phyloP scores from a whole-genome alignment of 2,113 vertebrate species.

The Psilopogon haemacephalus region DNA sequence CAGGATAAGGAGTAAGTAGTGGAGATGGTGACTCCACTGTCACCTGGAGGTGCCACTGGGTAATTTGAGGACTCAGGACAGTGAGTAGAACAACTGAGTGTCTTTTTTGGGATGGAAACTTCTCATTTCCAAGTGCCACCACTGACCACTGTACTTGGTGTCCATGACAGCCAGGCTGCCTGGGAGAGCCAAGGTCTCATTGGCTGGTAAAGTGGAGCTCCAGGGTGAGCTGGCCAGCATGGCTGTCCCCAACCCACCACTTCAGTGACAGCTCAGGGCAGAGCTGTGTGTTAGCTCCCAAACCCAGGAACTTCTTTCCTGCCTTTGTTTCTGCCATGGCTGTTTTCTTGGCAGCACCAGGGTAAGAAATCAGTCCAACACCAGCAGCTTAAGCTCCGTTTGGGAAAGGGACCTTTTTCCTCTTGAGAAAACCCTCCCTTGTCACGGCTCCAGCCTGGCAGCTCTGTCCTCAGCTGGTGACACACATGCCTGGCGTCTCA shows the following conservation, averaged over 20 bases:
- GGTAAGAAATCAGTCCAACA: not conserved
- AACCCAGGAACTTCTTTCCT: not conserved
- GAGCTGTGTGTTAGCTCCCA: not conserved
- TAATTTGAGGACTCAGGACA: not conserved
- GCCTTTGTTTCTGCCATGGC: not conserved
- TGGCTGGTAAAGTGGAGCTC: not conserved
- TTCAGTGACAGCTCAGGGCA: fast-evolving
- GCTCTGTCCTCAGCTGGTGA: not conserved
- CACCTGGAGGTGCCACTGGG: not conserved
- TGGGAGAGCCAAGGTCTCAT: not conserved
- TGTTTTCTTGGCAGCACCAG: not conserved
- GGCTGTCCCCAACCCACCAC: not conserved
- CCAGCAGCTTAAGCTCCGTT: not conserved
- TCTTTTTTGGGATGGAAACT: not conserved
- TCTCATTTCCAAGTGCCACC: not conserved
- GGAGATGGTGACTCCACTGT: not conserved
- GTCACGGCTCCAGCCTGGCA: not conserved
- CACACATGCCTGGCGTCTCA: not conserved
- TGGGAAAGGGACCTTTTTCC: not conserved
- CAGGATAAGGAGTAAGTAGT: not conserved
- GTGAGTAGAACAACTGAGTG: not conserved
- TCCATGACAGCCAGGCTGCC: not conserved
- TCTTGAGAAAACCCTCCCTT: not conserved
- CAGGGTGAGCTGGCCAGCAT: fast-evolving
- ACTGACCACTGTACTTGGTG: not conserved